Percentiles rank a stretch among this genome's conserved stretches.
Conservation (phyloP, 2,113 vertebrate genomes). For the Nematolebias whitei region DNA sequence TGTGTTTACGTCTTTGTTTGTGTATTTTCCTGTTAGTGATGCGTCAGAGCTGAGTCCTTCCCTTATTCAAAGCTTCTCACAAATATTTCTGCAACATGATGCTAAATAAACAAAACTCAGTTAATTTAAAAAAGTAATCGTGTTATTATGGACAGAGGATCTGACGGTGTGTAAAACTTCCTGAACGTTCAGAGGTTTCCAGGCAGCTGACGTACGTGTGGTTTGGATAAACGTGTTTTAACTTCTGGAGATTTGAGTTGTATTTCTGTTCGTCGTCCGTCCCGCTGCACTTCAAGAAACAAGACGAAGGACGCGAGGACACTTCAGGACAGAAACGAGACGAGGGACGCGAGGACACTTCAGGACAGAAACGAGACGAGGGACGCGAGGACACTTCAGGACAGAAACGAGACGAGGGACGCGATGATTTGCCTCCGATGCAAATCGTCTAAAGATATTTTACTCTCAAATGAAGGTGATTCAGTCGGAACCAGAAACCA, state of each 20-base stretch:
- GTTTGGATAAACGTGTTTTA: not conserved
- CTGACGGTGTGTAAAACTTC: too few species aligned
- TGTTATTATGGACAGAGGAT: too few species aligned
- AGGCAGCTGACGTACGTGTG: too few species aligned
- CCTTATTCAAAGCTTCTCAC: too few species aligned
- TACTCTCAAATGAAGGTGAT: conserved; percentile 35
- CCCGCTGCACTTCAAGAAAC: not conserved
- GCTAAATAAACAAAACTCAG: too few species aligned
- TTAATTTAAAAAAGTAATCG: too few species aligned
- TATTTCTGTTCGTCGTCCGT: not conserved
- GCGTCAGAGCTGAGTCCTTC: too few species aligned
- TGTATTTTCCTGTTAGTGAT: not conserved
- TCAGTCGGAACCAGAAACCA: not conserved
- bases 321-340: not conserved
- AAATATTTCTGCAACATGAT: too few species aligned
- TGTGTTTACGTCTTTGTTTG: not conserved
- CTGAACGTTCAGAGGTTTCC: too few species aligned
- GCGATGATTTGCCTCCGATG: conserved; percentile 63
- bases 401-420: not conserved
- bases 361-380: not conserved
- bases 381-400: too few species aligned
- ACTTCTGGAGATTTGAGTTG: not conserved
- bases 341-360: not conserved
- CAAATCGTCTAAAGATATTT: conserved; percentile 33
- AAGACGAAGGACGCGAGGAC: not conserved